Evolutionary conservation across 2,888 invertebrate genomes (phyloP).

Genomic region (Caenorhabditis sp.): DNA sequence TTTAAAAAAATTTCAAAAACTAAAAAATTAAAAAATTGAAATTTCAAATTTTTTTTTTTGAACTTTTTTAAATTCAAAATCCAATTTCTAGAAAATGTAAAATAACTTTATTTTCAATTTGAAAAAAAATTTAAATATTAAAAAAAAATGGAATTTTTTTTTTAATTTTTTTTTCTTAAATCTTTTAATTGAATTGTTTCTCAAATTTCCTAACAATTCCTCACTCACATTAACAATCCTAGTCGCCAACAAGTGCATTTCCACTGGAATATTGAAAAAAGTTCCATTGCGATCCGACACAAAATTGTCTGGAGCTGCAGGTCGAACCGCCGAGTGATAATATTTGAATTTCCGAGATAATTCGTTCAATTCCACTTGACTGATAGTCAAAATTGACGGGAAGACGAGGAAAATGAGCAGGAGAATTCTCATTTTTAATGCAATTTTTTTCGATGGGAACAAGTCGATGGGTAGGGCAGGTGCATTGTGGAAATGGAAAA

Average conservation of each 20-base stretch:
- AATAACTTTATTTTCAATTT: no score
- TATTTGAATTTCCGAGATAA: slow-evolving; percentile 80
- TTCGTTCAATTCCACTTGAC: slow-evolving; percentile 76
- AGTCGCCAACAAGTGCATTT: slow-evolving; percentile 64
- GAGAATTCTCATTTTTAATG: slow-evolving; percentile 4
- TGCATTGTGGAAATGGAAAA: slow-evolving; percentile 35
- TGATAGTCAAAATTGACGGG: slow-evolving; percentile 64
- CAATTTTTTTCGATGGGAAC: slow-evolving; percentile 54
- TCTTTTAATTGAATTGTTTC: no score
- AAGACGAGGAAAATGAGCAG: background rate
- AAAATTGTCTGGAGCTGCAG: slow-evolving; percentile 72
- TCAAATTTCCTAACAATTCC: no score
- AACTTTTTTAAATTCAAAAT: no score
- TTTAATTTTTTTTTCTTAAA: no score
- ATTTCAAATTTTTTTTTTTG: no score
- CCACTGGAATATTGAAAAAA: slow-evolving; percentile 70
- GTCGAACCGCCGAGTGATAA: slow-evolving; percentile 77
- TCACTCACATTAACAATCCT: slow-evolving; percentile 58
- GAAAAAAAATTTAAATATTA: no score
- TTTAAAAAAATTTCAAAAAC: no score
- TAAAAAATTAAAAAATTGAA: no score
- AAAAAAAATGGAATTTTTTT: no score
- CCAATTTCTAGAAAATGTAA: no score
- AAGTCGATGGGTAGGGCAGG: slow-evolving; percentile 41
- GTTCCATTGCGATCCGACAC: slow-evolving; percentile 70